Evolutionary conservation across 2,797 vertebrate genomes (phyloP).

Genomic region (Epinephelus awoara): DNA sequence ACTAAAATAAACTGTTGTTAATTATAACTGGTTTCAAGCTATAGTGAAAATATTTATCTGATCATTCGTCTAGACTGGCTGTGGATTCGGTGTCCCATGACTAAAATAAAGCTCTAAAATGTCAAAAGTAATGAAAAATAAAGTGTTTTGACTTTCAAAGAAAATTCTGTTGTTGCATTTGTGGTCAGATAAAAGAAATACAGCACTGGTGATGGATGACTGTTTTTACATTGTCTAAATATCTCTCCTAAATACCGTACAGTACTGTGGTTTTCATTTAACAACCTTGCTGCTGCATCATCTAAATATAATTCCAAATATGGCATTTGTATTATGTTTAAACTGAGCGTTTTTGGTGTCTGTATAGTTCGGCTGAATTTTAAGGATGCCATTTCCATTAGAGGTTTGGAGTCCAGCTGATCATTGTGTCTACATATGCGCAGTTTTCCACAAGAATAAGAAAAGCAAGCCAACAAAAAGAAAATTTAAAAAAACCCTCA

Average conservation of each 20-base stretch:
- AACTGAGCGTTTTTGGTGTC: background rate
- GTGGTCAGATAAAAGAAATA: background rate
- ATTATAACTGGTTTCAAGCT: background rate
- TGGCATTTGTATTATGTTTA: background rate
- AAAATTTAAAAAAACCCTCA: conserved; percentile 1
- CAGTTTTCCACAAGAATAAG: background rate
- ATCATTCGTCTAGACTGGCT: background rate
- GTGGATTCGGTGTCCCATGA: background rate
- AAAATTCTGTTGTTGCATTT: background rate
- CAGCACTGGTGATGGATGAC: background rate
- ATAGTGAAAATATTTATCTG: too few relatives aligned
- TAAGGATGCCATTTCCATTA: background rate
- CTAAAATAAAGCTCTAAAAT: conserved; percentile 7
- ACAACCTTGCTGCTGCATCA: background rate
- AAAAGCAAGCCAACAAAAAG: conserved; percentile 5
- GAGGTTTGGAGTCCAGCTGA: background rate
- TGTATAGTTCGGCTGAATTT: background rate
- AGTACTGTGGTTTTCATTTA: too few relatives aligned
- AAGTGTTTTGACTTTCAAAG: background rate
- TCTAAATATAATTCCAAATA: conserved; percentile 5
- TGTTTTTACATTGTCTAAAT: background rate
- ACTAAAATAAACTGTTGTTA: background rate
- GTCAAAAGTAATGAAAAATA: background rate
- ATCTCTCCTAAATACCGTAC: background rate
- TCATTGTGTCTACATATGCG: background rate